phyloP scores from a whole-genome alignment of 2,888 invertebrate genomes.

The Hydropsyche betteni region DNA sequence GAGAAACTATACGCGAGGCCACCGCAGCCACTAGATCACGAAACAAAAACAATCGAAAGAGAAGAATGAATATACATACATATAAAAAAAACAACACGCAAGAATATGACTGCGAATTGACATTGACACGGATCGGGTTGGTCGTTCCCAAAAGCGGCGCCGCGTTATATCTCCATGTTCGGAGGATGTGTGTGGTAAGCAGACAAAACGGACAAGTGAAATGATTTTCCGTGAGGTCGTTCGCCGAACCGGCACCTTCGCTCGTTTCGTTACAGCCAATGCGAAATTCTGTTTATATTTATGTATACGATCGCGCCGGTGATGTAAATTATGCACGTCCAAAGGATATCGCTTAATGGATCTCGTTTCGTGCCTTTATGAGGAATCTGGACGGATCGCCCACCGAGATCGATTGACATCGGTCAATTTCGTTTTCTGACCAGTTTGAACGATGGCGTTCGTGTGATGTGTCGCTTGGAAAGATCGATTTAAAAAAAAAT shows the following conservation, averaged over 20 bases:
- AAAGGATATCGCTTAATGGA: conserved; percentile 27
- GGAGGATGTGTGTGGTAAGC: conserved; percentile 2
- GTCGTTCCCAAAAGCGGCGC: background rate
- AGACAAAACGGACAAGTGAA: conserved; percentile 17
- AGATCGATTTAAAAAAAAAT: too few relatives aligned
- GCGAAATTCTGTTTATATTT: background rate
- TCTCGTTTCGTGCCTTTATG: conserved; percentile 21
- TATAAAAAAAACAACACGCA: too few relatives aligned
- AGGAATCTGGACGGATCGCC: conserved; percentile 26
- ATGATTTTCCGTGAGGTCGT: conserved; percentile 26
- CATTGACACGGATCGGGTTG: conserved; percentile 24
- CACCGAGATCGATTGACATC: conserved; percentile 3
- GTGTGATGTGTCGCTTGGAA: too few relatives aligned
- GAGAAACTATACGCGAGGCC: background rate
- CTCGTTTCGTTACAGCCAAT: background rate
- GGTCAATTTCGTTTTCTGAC: background rate
- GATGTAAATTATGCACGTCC: conserved; percentile 17
- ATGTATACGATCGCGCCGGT: background rate
- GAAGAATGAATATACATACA: too few relatives aligned
- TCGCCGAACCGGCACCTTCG: conserved; percentile 15
- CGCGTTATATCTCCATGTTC: conserved; percentile 9
- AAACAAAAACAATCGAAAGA: too few relatives aligned
- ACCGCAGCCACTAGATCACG: too few relatives aligned
- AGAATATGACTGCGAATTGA: background rate
- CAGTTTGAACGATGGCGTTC: background rate